These are phyloP conservation scores for Epinotia brunnichana DNA, from an alignment of 2,888 invertebrate genomes.

Conservation along the genomic window DNA sequence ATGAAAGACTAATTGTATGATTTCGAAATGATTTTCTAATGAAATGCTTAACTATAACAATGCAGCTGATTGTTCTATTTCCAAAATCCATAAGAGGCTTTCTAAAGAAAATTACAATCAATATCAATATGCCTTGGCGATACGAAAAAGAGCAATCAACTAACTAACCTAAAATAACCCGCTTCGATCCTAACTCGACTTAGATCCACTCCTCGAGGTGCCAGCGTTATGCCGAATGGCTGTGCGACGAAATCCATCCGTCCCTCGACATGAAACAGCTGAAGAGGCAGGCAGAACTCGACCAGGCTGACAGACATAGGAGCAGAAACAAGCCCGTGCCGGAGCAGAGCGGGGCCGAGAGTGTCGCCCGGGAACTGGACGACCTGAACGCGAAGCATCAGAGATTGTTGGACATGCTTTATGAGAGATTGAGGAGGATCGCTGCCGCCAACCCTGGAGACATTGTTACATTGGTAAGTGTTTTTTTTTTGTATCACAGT, in stretches of 20 bases:
- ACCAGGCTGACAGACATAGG: conserved; percentile 69
- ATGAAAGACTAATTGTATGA: conserved; percentile 23
- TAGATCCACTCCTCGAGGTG: conserved; percentile 95
- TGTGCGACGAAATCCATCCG: conserved; percentile 92
- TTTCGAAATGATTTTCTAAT: conserved; percentile 26
- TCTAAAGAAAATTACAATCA: not conserved
- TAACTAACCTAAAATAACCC: conserved; percentile 82
- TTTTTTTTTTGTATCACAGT: conserved; percentile 39
- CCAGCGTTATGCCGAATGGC: conserved; percentile 91
- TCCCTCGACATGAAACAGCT: conserved; percentile 86
- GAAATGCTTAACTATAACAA: conserved; percentile 41
- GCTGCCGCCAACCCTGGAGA: conserved; percentile 88
- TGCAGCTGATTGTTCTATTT: conserved; percentile 35
- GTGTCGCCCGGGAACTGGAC: conserved; percentile 90
- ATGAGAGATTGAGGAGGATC: conserved; percentile 87
- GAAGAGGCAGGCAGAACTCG: conserved; percentile 72
- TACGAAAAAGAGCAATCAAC: conserved; percentile 30
- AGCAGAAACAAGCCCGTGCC: conserved; percentile 65
- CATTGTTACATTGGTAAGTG: conserved; percentile 89
- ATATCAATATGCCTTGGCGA: no score
- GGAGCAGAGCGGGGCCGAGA: conserved; percentile 86
- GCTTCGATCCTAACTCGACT: conserved; percentile 74
- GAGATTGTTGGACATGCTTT: conserved; percentile 87
- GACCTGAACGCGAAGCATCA: conserved; percentile 91
- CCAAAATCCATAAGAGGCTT: not conserved